Evolutionary conservation across 2,797 vertebrate genomes (phyloP).

Genomic region (Nyctibius grandis): DNA sequence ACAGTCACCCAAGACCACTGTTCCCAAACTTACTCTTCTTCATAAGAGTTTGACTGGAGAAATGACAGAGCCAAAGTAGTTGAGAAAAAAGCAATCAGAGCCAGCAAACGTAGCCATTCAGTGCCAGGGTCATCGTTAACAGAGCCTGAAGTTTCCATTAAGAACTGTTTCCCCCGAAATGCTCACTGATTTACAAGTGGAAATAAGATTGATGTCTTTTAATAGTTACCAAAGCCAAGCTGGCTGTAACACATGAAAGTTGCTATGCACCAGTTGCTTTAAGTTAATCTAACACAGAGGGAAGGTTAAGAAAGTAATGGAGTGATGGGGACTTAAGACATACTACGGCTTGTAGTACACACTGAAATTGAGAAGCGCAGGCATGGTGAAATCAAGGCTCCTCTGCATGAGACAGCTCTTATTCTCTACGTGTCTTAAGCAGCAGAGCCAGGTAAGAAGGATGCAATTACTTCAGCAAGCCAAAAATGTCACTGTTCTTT

Average conservation of each 20-base stretch:
- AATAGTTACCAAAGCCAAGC: not conserved
- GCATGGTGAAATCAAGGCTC: not conserved
- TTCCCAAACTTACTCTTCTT: not conserved
- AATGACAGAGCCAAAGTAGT: not conserved
- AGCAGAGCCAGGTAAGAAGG: not conserved
- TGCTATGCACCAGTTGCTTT: not conserved
- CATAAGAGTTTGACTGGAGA: not conserved
- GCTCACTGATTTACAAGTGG: not conserved
- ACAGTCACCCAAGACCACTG: not conserved
- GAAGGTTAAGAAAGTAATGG: not conserved
- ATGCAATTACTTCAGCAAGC: not conserved
- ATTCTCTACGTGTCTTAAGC: not conserved
- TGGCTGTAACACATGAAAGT: not conserved
- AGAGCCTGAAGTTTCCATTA: not conserved
- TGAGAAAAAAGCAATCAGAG: not conserved
- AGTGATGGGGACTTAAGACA: not conserved
- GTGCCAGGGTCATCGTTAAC: not conserved
- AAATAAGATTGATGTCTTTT: not conserved
- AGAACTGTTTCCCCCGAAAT: not conserved
- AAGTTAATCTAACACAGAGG: not conserved
- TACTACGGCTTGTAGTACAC: not conserved
- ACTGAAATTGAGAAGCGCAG: not conserved
- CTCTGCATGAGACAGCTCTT: not conserved
- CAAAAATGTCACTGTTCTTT: not conserved
- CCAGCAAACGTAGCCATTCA: not conserved